These are phyloP conservation scores for Cardiocondyla obscurior DNA, from an alignment of 1,140 invertebrate species.

Conservation along the genomic window DNA sequence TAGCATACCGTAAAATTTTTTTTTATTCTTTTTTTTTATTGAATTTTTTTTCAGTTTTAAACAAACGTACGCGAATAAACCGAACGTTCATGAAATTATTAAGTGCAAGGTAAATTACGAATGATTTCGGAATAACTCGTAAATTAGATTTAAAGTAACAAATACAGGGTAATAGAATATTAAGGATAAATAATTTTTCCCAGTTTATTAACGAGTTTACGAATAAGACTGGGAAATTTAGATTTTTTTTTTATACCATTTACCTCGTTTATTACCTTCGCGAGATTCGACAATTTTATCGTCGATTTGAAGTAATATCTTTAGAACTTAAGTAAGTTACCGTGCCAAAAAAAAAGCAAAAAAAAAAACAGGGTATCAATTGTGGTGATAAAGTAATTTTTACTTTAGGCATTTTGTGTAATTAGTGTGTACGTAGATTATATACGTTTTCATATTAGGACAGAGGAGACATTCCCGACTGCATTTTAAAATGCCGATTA, in stretches of 20 bases:
- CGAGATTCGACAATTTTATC: background rate
- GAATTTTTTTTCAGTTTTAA: background rate
- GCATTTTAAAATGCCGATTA: slow-evolving; percentile 10
- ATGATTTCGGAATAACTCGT: slow-evolving; percentile 17
- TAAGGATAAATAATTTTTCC: slow-evolving; percentile 13
- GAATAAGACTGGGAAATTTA: background rate
- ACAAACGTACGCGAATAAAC: background rate
- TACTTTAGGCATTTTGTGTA: slow-evolving; percentile 43
- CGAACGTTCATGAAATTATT: background rate
- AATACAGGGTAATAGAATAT: slow-evolving; percentile 60
- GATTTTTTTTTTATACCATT: background rate
- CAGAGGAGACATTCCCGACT: background rate
- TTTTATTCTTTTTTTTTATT: background rate
- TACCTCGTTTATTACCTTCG: background rate
- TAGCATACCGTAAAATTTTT: background rate
- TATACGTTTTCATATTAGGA: background rate
- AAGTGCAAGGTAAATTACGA: background rate
- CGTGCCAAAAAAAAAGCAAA: slow-evolving; percentile 5
- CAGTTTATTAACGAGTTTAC: background rate
- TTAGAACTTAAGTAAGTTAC: background rate
- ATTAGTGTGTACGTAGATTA: slow-evolving; percentile 30
- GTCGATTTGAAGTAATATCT: background rate
- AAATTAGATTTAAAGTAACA: slow-evolving; percentile 35
- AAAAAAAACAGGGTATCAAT: slow-evolving; percentile 65
- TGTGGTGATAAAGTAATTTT: slow-evolving; percentile 58